Conservation (phyloP, 2,113 vertebrate species). For the Pteronura brasiliensis region DNA sequence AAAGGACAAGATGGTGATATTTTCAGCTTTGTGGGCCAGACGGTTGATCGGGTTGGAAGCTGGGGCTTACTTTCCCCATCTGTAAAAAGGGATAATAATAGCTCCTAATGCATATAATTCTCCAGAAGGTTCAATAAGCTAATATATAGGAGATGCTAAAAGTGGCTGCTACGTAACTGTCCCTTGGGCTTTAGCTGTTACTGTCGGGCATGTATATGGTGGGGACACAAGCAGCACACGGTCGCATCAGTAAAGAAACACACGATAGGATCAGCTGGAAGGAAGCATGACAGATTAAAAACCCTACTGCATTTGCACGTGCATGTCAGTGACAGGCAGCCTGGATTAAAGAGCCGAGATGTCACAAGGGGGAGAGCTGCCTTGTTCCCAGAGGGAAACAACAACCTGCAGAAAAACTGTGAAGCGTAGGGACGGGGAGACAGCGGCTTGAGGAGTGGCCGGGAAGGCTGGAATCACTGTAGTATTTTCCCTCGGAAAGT, state of each 20-base stretch:
- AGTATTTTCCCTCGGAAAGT: not conserved
- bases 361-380: not conserved
- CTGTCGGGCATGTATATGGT: not conserved
- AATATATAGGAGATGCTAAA: not conserved
- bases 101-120: not conserved
- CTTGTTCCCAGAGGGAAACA: not conserved
- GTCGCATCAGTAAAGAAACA: not conserved
- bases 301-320: not conserved
- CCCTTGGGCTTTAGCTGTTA: not conserved
- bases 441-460: accelerated
- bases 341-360: not conserved
- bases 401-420: not conserved
- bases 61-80: not conserved
- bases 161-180: not conserved
- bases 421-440: not conserved
- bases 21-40: not conserved
- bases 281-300: not conserved
- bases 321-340: not conserved
- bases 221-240: not conserved
- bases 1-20: not conserved
- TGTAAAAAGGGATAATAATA: not conserved
- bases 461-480: not conserved
- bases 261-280: not conserved
- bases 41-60: not conserved
- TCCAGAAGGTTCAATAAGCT: not conserved